Evolutionary conservation across 30 jellyfish, hydroid and myxozoan genomes (phyloP).

Genomic region (Aurelia sp.): DNA sequence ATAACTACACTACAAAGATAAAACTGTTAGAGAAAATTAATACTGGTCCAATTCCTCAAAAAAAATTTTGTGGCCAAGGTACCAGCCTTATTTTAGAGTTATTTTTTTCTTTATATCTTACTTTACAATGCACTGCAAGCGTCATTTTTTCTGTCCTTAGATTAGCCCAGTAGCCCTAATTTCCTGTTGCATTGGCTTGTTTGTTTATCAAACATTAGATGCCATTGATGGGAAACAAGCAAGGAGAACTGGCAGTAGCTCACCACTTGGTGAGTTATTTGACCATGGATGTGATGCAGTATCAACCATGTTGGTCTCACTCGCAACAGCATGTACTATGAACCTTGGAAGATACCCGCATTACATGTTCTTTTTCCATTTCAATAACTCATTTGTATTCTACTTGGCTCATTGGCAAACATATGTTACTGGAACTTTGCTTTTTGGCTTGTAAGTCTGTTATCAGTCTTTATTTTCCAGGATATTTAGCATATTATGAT

Average conservation of each 20-base stretch:
- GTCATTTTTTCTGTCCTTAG: conserved; percentile 37
- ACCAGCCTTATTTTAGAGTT: no score
- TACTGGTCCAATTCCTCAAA: no score
- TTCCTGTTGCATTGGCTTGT: conserved; percentile 73
- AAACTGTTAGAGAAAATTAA: no score
- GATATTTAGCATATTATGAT: no score
- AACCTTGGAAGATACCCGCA: conserved; percentile 81
- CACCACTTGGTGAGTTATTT: conserved; percentile 97
- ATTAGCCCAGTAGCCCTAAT: conserved; percentile 60
- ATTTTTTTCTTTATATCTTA: no score
- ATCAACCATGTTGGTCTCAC: conserved; percentile 68
- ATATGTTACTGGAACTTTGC: conserved; percentile 77
- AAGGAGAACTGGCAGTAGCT: conserved; percentile 82
- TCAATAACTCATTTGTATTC: conserved; percentile 67
- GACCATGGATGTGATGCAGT: conserved; percentile 99
- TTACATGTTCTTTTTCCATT: conserved; percentile 61
- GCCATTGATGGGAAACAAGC: conserved; percentile 99
- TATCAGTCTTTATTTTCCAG: neutral
- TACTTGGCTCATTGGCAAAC: conserved; percentile 96
- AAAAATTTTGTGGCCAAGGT: no score
- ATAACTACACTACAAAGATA: no score
- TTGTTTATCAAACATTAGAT: conserved; percentile 93
- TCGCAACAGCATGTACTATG: conserved; percentile 76
- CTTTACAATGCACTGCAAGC: no score
- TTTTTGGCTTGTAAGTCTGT: conserved; percentile 74